Percentiles rank a stretch among this genome's conserved stretches.
Evolutionary conservation across 1,140 invertebrate genomes (phyloP).

Genomic region (Solenopsis invicta): DNA sequence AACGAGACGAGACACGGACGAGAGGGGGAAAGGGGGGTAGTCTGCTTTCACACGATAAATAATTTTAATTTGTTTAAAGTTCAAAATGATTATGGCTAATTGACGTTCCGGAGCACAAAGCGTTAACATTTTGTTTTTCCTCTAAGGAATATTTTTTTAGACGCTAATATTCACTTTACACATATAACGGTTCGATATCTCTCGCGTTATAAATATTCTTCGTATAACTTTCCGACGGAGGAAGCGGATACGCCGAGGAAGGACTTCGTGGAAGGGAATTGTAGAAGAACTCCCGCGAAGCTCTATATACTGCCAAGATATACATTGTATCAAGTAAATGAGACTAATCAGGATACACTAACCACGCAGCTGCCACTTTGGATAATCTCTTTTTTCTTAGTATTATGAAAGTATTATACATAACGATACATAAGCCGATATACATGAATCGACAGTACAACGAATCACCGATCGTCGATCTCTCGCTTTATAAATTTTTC

Average conservation of each 20-base stretch:
- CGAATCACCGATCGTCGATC: conserved; percentile 6
- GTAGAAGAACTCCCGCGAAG: conserved; percentile 7
- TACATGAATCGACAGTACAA: conserved; percentile 40
- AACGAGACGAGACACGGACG: neutral
- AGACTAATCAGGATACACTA: conserved; percentile 26
- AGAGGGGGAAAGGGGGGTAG: neutral
- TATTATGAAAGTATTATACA: conserved; percentile 23
- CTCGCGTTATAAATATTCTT: neutral
- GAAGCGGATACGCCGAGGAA: neutral
- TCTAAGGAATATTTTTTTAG: neutral
- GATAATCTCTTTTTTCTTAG: neutral
- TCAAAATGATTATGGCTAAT: neutral
- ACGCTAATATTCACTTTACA: neutral
- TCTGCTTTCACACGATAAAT: neutral
- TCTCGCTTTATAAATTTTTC: conserved; percentile 17
- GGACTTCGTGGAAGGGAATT: conserved; percentile 35
- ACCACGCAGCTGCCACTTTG: conserved; percentile 34
- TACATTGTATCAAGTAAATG: neutral
- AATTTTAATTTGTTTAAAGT: neutral
- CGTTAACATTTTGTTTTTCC: neutral
- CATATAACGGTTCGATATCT: neutral
- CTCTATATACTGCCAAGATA: conserved; percentile 24
- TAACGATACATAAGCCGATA: neutral
- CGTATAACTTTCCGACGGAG: neutral
- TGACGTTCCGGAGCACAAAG: neutral